These are phyloP conservation scores for Delphinapterus leucas DNA, from an alignment of 2,113 vertebrate species.

Conservation along the genomic window DNA sequence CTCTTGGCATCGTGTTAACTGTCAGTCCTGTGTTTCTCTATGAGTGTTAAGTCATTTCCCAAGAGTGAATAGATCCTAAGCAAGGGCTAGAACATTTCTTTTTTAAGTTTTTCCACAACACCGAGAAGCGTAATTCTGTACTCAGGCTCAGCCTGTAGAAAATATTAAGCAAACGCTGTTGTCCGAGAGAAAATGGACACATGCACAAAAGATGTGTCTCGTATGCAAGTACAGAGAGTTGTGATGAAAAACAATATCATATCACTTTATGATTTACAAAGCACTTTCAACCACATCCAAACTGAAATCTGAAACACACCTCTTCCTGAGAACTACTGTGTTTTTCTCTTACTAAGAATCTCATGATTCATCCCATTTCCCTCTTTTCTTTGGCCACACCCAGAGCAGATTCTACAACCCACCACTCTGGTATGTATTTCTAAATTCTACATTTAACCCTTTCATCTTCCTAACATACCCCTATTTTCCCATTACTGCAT, in stretches of 20 bases:
- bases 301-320: slow-evolving; percentile 28
- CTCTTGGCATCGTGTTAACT: neutral
- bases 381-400: slow-evolving; percentile 12
- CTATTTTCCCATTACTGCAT: neutral
- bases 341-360: neutral
- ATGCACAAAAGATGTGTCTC: neutral
- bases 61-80: neutral
- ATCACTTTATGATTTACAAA: neutral
- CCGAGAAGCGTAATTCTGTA: neutral
- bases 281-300: neutral
- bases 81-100: neutral
- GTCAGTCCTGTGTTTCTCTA: neutral
- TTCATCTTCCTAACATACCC: neutral
- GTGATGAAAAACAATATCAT: neutral
- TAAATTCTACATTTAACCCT: neutral
- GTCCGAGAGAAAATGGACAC: neutral
- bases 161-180: neutral
- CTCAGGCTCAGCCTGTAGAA: neutral
- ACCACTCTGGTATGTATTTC: neutral
- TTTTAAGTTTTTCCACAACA: neutral
- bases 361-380: neutral
- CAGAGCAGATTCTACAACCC: slow-evolving; percentile 25
- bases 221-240: neutral
- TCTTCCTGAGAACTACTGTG: neutral
- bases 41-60: neutral